Evolutionary conservation across 2,888 invertebrate species (phyloP).

Genomic region (Andrena minutula): DNA sequence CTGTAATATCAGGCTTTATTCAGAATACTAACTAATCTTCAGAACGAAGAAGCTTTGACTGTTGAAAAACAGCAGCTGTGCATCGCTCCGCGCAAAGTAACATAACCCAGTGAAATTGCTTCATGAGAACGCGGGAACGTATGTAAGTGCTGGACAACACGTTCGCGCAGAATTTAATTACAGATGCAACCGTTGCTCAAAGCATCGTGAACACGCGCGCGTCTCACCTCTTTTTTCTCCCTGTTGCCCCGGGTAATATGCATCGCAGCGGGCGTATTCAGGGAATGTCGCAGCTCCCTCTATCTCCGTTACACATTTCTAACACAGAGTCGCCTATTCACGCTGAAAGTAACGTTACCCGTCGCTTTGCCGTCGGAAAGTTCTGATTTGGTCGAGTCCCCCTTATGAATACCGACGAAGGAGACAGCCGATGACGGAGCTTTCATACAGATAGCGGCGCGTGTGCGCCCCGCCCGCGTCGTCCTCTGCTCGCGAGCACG

Average conservation of each 20-base stretch:
- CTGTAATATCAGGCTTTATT: too few species aligned
- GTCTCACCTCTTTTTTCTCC: constrained; percentile 9
- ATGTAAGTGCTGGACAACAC: constrained; percentile 7
- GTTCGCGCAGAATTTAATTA: constrained; percentile 18
- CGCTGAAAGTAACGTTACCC: constrained; percentile 47
- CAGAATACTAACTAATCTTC: too few species aligned
- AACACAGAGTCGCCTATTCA: constrained; percentile 37
- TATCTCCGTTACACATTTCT: constrained; percentile 43
- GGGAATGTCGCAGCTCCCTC: constrained; percentile 7
- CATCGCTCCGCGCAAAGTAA: neutral
- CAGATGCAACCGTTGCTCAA: constrained; percentile 2
- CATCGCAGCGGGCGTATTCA: constrained; percentile 6
- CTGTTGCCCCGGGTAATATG: neutral
- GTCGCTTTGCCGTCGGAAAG: constrained; percentile 44
- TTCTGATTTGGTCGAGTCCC: constrained; percentile 57
- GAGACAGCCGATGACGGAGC: constrained; percentile 56
- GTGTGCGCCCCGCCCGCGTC: constrained; percentile 28
- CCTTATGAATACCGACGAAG: constrained; percentile 58
- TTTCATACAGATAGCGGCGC: constrained; percentile 52
- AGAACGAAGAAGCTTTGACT: neutral
- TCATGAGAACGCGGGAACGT: constrained; percentile 7
- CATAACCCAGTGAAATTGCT: neutral
- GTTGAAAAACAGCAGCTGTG: neutral
- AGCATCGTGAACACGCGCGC: neutral
- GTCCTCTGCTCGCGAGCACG: constrained; percentile 58